phyloP scores from a whole-genome alignment of 2,797 vertebrate genomes.

The Tiaroga cobitis region DNA sequence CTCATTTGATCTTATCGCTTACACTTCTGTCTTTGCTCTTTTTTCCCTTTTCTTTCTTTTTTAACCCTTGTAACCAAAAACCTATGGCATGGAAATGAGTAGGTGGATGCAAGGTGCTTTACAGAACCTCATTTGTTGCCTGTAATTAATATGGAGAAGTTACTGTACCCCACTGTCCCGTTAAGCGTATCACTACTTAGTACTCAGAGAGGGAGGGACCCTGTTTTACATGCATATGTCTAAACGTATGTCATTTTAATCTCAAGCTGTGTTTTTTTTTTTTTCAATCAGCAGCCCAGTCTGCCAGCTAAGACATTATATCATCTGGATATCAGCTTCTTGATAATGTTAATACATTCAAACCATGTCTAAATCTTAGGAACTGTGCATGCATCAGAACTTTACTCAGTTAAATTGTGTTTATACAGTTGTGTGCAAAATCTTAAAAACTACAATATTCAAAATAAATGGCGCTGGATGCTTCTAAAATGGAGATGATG shows the following conservation, averaged over 20 bases:
- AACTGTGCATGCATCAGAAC: background rate
- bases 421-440: background rate
- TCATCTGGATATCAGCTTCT: conserved; percentile 2
- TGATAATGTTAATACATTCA: background rate
- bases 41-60: conserved; percentile 41
- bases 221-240: conserved; percentile 43
- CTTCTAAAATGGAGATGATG: background rate
- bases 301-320: background rate
- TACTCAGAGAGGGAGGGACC: conserved; percentile 26
- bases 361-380: background rate
- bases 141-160: conserved; percentile 60
- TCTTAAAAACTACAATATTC: background rate
- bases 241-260: conserved; percentile 37
- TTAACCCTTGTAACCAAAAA: conserved; percentile 58
- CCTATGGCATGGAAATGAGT: conserved; percentile 59
- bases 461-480: background rate
- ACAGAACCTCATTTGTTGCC: conserved; percentile 55
- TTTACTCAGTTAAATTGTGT: background rate
- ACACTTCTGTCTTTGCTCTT: conserved; percentile 60
- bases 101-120: conserved; percentile 57
- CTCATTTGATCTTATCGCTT: conserved; percentile 76
- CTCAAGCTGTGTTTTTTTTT: background rate
- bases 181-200: conserved; percentile 40
- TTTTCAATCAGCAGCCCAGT: background rate
- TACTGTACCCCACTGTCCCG: conserved; percentile 42